Evolutionary conservation across 1,140 invertebrate genomes (phyloP).

Genomic region (Calephelis nemesis): DNA sequence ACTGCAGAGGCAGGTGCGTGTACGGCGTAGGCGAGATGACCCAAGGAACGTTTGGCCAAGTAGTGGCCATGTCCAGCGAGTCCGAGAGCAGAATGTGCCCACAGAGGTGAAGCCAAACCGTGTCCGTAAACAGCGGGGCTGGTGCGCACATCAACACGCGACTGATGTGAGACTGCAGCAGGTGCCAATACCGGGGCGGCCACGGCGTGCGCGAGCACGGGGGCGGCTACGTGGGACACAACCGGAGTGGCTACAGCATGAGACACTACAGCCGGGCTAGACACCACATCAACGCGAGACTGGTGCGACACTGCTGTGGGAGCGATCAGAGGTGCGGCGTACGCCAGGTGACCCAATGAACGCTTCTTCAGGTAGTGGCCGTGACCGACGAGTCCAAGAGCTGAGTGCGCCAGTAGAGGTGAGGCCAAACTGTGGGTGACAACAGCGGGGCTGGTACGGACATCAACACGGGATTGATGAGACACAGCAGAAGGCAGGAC

Average conservation of each 20-base stretch:
- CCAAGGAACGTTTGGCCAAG: constrained; percentile 57
- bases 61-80: constrained; percentile 47
- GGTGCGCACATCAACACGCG: constrained; percentile 41
- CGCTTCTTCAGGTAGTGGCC: constrained; percentile 58
- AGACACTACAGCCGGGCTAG: not conserved
- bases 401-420: constrained; percentile 36
- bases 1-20: not conserved
- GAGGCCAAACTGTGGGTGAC: constrained; percentile 38
- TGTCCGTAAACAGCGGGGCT: constrained; percentile 48
- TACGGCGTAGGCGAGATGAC: not conserved
- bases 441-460: constrained; percentile 53
- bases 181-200: constrained; percentile 25
- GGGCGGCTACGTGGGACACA: constrained; percentile 34
- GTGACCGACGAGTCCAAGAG: constrained; percentile 39
- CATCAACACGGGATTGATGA: constrained; percentile 59
- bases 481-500: constrained; percentile 45
- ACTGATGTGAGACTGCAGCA: too few relatives aligned
- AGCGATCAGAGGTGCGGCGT: too few relatives aligned
- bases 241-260: constrained; percentile 21
- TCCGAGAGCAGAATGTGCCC: constrained; percentile 36
- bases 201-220: constrained; percentile 46
- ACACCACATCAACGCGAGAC: not conserved
- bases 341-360: constrained; percentile 36
- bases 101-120: constrained; percentile 35
- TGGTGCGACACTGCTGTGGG: not conserved